Base-by-base conservation (phyloP, 2,888 invertebrate species). In the Scaptomyza flava region DNA sequence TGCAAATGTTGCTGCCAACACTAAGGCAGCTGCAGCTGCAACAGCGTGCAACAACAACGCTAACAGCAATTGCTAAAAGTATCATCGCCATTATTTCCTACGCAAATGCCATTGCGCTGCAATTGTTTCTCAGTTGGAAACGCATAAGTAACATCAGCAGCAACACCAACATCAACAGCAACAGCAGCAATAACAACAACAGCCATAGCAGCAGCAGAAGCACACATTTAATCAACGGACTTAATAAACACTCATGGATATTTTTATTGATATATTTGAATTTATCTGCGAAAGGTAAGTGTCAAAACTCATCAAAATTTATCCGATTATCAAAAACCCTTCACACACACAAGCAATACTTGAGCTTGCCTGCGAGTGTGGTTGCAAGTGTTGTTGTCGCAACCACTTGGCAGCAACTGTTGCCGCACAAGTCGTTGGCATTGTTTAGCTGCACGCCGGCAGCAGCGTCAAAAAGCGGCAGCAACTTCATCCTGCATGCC, bases 271-370 rank as follows among this genome's bases (percentile, higher is more conserved):
- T 92, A 84, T 92, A 91, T 89, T 91, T 91, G 89, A 92, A 91
- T 89, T 89, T 92, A 88, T 92, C 92, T 91, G 92, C 91, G 88
- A 91, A 91, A 91, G 91, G 91, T 92, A 81, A 92, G 91, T 91
- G 85, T 33, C 17, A 6, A 6, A 17, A 7, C 36, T 48, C 20
- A 23, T 36, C 11, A 45, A 31, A 34, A 75, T 59, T 74, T 61
- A 78, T 53, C 9, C 53, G 56, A 65, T 73, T 52, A 54, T 59
- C 45, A 61, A 48, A 42, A 36, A 48, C 36, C 43, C 23, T 59
- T 46, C 9, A 41, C 66, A 41, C 66, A 50, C 54, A 64, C 86
- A 78, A 72, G 53, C 81, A 63, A 43, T 78, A 72, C 81, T 75
- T 61, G 54, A 66, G 61, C 47, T 41, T 62, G 43, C 45, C 20